These are phyloP conservation scores for Pelvicachromis taeniatus DNA, from an alignment of 2,113 vertebrate species.

Conservation along the genomic window DNA sequence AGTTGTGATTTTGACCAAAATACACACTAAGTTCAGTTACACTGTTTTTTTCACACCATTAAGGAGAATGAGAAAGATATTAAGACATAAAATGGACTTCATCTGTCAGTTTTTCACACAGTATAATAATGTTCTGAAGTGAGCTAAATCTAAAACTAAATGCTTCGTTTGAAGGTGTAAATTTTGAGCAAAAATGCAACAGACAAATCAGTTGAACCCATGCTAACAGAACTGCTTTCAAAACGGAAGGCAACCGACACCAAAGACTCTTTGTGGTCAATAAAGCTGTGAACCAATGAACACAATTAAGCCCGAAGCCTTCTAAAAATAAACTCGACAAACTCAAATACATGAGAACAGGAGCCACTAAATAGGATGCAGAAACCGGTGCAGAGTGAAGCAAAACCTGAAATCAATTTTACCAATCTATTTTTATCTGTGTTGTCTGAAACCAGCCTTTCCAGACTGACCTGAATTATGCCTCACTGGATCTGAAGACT, in stretches of 20 bases:
- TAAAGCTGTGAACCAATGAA: neutral
- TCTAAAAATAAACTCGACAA: conserved; percentile 42
- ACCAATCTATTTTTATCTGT: neutral
- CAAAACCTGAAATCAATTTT: neutral
- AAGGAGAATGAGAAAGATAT: neutral
- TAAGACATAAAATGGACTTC: neutral
- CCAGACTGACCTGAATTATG: conserved; percentile 66
- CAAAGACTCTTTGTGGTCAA: conserved; percentile 29
- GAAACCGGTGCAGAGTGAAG: neutral
- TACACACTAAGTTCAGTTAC: neutral
- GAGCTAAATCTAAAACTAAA: neutral
- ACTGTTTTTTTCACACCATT: neutral
- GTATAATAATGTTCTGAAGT: neutral
- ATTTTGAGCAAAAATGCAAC: neutral
- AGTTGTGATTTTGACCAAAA: neutral
- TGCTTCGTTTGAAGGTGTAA: neutral
- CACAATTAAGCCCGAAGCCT: neutral
- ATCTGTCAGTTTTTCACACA: neutral
- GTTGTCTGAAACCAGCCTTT: conserved; percentile 5
- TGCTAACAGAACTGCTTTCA: conserved; percentile 4
- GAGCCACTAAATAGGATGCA: neutral
- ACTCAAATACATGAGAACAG: neutral
- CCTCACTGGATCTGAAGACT: conserved; percentile 68
- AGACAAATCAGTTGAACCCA: neutral
- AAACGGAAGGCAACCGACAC: conserved; percentile 30